Evolutionary conservation across 2,888 invertebrate species (phyloP).

Genomic region (Coelopa pilipes): DNA sequence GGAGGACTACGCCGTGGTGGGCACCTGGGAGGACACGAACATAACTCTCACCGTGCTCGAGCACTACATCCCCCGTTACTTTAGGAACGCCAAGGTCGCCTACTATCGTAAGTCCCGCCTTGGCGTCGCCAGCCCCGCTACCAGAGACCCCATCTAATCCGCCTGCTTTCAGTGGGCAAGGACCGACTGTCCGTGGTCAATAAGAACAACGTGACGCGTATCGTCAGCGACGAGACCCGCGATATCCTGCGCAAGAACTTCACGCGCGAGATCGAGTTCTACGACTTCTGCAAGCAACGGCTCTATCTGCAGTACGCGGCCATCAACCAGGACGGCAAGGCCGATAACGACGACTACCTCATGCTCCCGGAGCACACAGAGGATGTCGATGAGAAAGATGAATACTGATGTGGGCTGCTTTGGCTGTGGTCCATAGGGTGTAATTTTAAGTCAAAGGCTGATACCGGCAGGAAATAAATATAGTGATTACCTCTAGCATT

Average conservation of each 20-base stretch:
- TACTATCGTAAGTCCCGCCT: slow-evolving; percentile 78
- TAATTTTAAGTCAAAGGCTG: background rate
- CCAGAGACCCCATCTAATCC: background rate
- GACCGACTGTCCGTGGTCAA: slow-evolving; percentile 71
- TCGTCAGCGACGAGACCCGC: slow-evolving; percentile 78
- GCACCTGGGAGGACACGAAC: slow-evolving; percentile 88
- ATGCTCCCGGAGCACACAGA: slow-evolving; percentile 54
- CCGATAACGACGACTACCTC: slow-evolving; percentile 59
- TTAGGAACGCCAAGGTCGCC: slow-evolving; percentile 77
- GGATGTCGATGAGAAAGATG: slow-evolving; percentile 34
- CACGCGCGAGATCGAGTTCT: slow-evolving; percentile 89
- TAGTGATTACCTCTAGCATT: background rate
- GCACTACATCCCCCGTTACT: slow-evolving; percentile 85
- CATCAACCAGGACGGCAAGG: slow-evolving; percentile 66
- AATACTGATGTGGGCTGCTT: background rate
- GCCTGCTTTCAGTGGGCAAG: slow-evolving; percentile 54
- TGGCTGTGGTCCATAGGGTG: background rate
- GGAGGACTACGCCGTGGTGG: slow-evolving; percentile 87
- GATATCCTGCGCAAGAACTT: slow-evolving; percentile 84
- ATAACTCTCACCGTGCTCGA: slow-evolving; percentile 85
- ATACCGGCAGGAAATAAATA: background rate
- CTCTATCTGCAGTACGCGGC: slow-evolving; percentile 83
- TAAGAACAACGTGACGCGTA: slow-evolving; percentile 73
- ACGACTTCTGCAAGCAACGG: slow-evolving; percentile 88
- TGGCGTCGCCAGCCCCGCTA: background rate